These are phyloP conservation scores for Fistularia commersonii DNA, from an alignment of 2,797 vertebrate genomes.

Conservation along the genomic window DNA sequence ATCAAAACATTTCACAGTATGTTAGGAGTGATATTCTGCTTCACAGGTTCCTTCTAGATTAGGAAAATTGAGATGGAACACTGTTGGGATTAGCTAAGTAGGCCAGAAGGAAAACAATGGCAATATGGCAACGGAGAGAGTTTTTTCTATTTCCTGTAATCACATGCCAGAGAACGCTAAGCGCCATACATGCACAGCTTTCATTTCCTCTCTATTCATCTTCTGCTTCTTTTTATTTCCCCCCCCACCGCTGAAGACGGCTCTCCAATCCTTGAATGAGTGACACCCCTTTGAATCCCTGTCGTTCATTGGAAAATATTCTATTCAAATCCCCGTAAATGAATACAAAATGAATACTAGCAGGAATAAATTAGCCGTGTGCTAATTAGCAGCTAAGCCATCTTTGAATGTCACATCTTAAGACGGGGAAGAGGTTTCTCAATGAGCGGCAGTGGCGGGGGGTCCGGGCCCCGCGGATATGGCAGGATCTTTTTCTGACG, in stretches of 20 bases:
- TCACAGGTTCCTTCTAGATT: conserved; percentile 31
- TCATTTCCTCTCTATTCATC: conserved; percentile 39
- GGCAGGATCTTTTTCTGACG: conserved; percentile 16
- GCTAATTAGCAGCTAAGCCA: conserved; percentile 70
- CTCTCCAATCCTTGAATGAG: conserved; percentile 33
- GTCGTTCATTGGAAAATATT: conserved; percentile 53
- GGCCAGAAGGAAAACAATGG: conserved; percentile 62
- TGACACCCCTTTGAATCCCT: conserved; percentile 53
- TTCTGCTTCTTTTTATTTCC: conserved; percentile 17
- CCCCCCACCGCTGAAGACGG: conserved; percentile 15
- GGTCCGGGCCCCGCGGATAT: conserved; percentile 30
- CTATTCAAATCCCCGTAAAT: conserved; percentile 70
- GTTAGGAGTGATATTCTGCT: conserved; percentile 8
- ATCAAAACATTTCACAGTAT: conserved; percentile 7
- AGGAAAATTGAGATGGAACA: conserved; percentile 37
- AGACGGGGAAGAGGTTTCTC: conserved; percentile 40
- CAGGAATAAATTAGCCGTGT: conserved; percentile 71
- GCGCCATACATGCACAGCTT: conserved; percentile 46
- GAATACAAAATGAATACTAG: conserved; percentile 65
- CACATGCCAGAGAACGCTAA: conserved; percentile 52
- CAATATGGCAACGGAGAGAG: conserved; percentile 25
- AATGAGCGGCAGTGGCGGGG: conserved; percentile 19
- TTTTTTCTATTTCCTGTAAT: conserved; percentile 56
- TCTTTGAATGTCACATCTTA: conserved; percentile 62
- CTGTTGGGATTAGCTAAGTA: conserved; percentile 62